Percentiles rank a stretch among this genome's conserved stretches.
Conservation (phyloP, 53 echinoderm and acorn worm species). For the Patiria pectinifera region DNA sequence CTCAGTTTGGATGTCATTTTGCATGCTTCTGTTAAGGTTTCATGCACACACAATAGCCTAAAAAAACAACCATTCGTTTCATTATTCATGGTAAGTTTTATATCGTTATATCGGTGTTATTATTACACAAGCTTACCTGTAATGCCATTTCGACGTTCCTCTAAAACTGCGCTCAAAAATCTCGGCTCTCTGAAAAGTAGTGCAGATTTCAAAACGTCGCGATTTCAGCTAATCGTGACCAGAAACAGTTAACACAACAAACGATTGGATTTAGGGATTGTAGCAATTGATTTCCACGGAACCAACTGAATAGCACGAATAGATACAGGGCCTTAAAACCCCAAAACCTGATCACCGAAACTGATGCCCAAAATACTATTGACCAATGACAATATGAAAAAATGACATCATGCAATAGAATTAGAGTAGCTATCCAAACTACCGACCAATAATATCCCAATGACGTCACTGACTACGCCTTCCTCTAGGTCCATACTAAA, state of each 20-base stretch:
- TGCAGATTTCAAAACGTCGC: not conserved
- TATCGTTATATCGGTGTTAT: too few species aligned
- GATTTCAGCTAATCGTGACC: not conserved
- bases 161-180: not conserved
- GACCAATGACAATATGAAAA: not conserved
- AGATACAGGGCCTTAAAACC: not conserved
- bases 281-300: not conserved
- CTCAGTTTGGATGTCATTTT: too few species aligned
- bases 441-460: not conserved
- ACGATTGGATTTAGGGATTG: not conserved
- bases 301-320: not conserved
- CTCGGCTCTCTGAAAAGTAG: too few species aligned
- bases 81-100: too few species aligned
- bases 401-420: not conserved
- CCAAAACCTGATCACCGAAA: not conserved
- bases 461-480: not conserved
- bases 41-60: too few species aligned
- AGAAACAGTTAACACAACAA: not conserved
- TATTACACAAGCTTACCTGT: not conserved
- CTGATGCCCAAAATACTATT: not conserved
- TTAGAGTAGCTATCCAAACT: too few species aligned
- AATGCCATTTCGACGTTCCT: not conserved
- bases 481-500: too few species aligned
- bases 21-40: too few species aligned
- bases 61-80: too few species aligned